These are phyloP conservation scores for Struthio camelus DNA, from an alignment of 2,113 vertebrate species.

Conservation along the genomic window DNA sequence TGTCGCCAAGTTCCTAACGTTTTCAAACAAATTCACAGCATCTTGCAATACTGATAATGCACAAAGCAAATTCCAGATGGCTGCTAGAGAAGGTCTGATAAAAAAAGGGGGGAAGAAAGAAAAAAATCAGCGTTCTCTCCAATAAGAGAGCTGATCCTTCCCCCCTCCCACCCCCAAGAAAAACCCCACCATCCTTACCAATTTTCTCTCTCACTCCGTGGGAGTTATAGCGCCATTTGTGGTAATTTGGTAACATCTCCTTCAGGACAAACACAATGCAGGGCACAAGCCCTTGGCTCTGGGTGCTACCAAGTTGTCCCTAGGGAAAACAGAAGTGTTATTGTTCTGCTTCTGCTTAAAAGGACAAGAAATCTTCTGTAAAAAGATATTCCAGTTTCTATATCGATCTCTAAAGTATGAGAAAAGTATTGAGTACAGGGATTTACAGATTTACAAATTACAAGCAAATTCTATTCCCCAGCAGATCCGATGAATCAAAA, in stretches of 20 bases:
- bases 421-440: accelerated
- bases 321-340: slow-evolving; percentile 52
- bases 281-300: slow-evolving; percentile 92
- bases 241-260: slow-evolving; percentile 97
- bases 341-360: neutral
- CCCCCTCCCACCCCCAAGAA: neutral
- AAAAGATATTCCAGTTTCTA: neutral
- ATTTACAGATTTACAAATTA: neutral
- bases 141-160: neutral
- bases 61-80: neutral
- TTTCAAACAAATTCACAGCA: neutral
- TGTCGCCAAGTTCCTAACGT: neutral
- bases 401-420: neutral
- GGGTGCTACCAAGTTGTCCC: slow-evolving; percentile 96
- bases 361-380: neutral
- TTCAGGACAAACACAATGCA: slow-evolving; percentile 95
- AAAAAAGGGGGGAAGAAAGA: neutral
- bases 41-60: neutral
- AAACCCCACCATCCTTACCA: slow-evolving; percentile 74
- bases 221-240: slow-evolving; percentile 95
- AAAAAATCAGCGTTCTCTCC: neutral
- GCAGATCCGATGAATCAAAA: neutral
- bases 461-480: neutral
- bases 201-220: slow-evolving; percentile 92
- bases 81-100: neutral